Conservation (phyloP, 2,113 vertebrate genomes). For the Tenebrosternarchus preto region DNA sequence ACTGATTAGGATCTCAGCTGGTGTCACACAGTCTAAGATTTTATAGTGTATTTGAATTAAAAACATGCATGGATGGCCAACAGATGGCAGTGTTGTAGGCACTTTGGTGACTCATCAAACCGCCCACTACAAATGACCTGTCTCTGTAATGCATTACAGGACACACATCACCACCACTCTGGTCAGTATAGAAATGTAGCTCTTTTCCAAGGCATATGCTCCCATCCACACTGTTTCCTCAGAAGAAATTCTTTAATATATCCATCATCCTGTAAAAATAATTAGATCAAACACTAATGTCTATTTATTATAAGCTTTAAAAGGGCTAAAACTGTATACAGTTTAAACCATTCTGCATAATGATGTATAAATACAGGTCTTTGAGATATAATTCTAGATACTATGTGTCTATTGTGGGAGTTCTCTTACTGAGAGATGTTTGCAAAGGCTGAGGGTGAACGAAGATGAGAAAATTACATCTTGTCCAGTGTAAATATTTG, state of each 20-base stretch:
- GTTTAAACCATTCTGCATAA: neutral
- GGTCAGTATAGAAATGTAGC: constrained; percentile 15
- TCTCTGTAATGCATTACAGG: constrained; percentile 41
- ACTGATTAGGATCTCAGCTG: no score
- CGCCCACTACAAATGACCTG: constrained; percentile 39
- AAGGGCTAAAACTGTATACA: neutral
- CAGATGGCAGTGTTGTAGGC: constrained; percentile 49
- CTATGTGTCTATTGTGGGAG: neutral
- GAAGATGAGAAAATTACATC: neutral
- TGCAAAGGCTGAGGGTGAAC: neutral
- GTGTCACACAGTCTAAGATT: no score
- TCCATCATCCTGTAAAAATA: neutral
- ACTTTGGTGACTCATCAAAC: constrained; percentile 40
- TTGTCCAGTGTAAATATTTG: constrained; percentile 20
- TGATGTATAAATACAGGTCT: no score
- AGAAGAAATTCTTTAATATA: constrained; percentile 14
- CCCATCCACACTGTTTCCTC: neutral
- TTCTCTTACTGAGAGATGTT: neutral
- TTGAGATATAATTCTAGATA: neutral
- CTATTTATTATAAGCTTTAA: neutral
- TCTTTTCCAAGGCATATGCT: constrained; percentile 9
- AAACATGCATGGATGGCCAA: constrained; percentile 25
- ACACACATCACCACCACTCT: constrained; percentile 24
- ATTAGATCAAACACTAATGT: neutral
- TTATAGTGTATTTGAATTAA: neutral